Percentiles rank a stretch among this genome's conserved stretches.
Conservation (phyloP, 2,888 invertebrate genomes). For the Sesia apiformis region DNA sequence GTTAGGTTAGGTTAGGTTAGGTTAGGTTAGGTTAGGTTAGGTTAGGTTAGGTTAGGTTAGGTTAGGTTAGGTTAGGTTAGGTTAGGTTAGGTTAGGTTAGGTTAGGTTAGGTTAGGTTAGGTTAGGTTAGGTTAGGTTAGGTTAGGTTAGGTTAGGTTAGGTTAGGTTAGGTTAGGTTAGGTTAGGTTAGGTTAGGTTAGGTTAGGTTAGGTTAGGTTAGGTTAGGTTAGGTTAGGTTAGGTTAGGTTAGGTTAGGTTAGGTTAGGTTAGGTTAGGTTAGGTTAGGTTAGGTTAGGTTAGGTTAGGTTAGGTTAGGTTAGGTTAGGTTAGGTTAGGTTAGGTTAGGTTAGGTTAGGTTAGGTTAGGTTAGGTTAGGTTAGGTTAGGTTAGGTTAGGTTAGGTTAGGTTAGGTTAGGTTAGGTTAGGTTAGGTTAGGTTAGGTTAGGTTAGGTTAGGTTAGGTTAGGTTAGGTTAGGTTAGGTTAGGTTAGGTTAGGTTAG, state of each 20-base stretch:
- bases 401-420: neutral
- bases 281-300: neutral
- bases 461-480: slow-evolving; percentile 11
- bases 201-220: neutral
- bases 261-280: neutral
- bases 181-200: neutral
- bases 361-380: neutral
- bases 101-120: neutral
- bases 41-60: slow-evolving; percentile 1
- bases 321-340: neutral
- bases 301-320: neutral
- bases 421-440: neutral
- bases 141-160: neutral
- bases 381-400: neutral
- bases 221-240: neutral
- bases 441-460: slow-evolving; percentile 4
- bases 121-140: neutral
- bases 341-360: neutral
- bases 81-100: slow-evolving; percentile 1
- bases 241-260: neutral
- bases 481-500: slow-evolving; percentile 11
- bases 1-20: slow-evolving; percentile 1
- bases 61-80: slow-evolving; percentile 1
- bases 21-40: slow-evolving; percentile 1
- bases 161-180: neutral